Conservation (phyloP, 2,113 vertebrate genomes). For the Podiceps cristatus region DNA sequence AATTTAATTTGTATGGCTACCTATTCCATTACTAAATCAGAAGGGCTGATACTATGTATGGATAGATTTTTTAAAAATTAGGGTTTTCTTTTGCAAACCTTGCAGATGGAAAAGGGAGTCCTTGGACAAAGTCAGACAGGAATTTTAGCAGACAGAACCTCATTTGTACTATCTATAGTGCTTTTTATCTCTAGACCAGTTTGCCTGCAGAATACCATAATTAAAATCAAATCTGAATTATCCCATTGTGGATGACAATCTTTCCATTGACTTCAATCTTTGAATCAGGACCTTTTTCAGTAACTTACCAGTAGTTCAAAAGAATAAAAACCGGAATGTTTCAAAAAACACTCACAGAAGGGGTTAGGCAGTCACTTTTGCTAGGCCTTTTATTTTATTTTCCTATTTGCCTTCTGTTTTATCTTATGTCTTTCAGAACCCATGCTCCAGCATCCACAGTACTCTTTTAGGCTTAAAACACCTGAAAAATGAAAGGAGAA, state of each 20-base stretch:
- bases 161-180: neutral
- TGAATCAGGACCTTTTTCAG: neutral
- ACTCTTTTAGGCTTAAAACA: neutral
- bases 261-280: neutral
- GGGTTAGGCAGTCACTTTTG: neutral
- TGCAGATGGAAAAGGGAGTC: neutral
- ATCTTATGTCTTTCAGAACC: neutral
- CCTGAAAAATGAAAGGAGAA: neutral
- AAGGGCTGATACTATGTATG: neutral
- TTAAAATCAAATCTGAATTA: neutral
- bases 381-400: neutral
- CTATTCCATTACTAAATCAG: neutral
- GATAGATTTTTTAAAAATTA: neutral
- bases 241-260: neutral
- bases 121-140: slow-evolving; percentile 6
- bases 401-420: neutral
- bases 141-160: neutral
- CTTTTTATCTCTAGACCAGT: neutral
- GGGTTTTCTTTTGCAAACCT: neutral
- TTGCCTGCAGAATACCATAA: neutral
- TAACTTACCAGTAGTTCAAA: neutral
- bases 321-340: neutral
- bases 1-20: neutral
- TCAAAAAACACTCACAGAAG: neutral
- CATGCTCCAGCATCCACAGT: neutral